These are phyloP conservation scores for Ellobius talpinus DNA, from an alignment of 2,113 vertebrate genomes.

Conservation along the genomic window DNA sequence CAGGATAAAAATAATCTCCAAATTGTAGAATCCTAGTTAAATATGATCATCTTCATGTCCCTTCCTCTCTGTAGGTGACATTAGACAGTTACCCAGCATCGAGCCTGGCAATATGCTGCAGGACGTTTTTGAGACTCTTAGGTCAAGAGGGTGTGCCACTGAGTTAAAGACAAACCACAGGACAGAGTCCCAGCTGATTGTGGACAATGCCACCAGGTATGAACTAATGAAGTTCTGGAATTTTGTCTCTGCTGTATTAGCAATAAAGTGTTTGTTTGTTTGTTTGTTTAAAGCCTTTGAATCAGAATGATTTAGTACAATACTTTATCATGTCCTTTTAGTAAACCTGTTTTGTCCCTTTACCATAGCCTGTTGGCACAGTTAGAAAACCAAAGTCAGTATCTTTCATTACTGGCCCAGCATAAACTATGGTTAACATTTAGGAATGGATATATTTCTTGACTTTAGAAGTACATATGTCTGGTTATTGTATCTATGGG, in stretches of 20 bases:
- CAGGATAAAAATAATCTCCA: conserved; percentile 37
- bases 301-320: not conserved
- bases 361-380: not conserved
- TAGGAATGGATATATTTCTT: conserved; percentile 39
- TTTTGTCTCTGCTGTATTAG: conserved; percentile 23
- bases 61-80: conserved; percentile 86
- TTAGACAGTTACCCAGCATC: conserved; percentile 93
- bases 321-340: not conserved
- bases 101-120: conserved; percentile 90
- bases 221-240: not conserved
- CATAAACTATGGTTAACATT: conserved; percentile 21
- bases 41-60: not conserved
- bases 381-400: conserved; percentile 37
- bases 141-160: conserved; percentile 85
- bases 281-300: not conserved
- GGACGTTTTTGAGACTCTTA: conserved; percentile 89
- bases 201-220: conserved; percentile 90
- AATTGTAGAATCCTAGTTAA: not conserved
- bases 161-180: conserved; percentile 92
- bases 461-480: not conserved
- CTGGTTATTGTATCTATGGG: not conserved
- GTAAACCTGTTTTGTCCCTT: not conserved
- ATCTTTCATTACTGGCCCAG: conserved; percentile 10
- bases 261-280: conserved; percentile 15
- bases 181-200: conserved; percentile 91